Conservation (phyloP, 2,888 invertebrate species). For the Eupsilia transversa region DNA sequence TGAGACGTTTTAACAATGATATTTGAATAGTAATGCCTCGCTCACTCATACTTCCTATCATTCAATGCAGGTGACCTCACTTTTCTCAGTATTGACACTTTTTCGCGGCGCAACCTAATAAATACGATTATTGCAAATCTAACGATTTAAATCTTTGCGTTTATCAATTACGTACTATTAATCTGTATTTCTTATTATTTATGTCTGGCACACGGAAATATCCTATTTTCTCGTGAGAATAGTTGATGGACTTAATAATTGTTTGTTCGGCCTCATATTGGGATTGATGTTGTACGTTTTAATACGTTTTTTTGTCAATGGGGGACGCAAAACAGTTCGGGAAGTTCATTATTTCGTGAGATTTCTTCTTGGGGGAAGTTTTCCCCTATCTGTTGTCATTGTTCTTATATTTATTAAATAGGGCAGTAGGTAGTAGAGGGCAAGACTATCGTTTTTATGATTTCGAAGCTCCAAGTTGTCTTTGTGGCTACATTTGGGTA, state of each 20-base stretch:
- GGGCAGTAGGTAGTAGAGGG: neutral
- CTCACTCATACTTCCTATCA: too few relatives aligned
- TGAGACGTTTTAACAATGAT: too few relatives aligned
- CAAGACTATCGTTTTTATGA: neutral
- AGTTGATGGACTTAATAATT: slow-evolving; percentile 6
- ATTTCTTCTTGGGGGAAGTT: neutral
- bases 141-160: too few relatives aligned
- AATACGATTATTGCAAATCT: too few relatives aligned
- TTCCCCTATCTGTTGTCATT: neutral
- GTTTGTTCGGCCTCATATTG: neutral
- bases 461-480: neutral
- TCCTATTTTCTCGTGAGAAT: slow-evolving; percentile 1
- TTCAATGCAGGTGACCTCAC: too few relatives aligned
- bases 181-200: neutral
- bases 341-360: neutral
- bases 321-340: neutral
- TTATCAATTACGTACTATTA: neutral
- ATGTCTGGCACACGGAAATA: neutral
- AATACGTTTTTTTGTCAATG: slow-evolving; percentile 1
- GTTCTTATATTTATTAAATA: slow-evolving; percentile 1
- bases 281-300: slow-evolving; percentile 14
- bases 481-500: neutral
- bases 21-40: too few relatives aligned
- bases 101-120: too few relatives aligned
- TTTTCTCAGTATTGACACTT: too few relatives aligned